Percentiles rank a stretch among this genome's conserved stretches.
phyloP scores from a whole-genome alignment of 2,888 invertebrate genomes.

The Eupithecia subumbrata region DNA sequence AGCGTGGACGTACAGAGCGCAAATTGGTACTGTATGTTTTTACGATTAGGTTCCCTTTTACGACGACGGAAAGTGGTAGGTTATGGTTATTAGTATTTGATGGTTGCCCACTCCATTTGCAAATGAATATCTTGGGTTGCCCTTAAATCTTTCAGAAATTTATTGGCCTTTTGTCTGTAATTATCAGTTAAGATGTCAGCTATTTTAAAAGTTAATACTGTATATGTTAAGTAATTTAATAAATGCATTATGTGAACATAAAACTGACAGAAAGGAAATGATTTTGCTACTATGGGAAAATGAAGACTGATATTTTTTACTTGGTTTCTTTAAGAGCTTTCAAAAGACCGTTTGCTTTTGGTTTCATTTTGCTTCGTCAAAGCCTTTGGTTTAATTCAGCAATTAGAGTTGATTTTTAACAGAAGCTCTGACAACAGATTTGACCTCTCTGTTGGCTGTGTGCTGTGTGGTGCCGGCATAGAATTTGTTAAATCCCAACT shows the following conservation, averaged over 20 bases:
- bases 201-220: neutral
- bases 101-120: slow-evolving; percentile 17
- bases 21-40: slow-evolving; percentile 40
- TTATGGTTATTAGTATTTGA: slow-evolving; percentile 26
- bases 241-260: neutral
- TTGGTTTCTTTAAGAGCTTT: neutral
- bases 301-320: neutral
- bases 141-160: neutral
- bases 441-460: too few relatives aligned
- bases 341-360: neutral
- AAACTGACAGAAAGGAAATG: neutral
- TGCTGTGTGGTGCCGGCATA: too few relatives aligned
- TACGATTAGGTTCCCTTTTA: slow-evolving; percentile 23
- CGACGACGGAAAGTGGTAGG: slow-evolving; percentile 21
- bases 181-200: neutral
- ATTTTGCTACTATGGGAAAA: neutral
- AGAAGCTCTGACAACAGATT: neutral
- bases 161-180: neutral
- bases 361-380: neutral
- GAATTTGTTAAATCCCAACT: too few relatives aligned
- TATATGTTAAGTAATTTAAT: neutral
- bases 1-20: slow-evolving; percentile 30
- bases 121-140: slow-evolving; percentile 10
- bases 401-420: neutral
- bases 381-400: neutral